A percentile compares a stretch with the other conserved stretches of the same genome.
These are phyloP conservation scores for Anas platyrhynchos DNA, from an alignment of 2,113 vertebrate species.

Conservation along the genomic window DNA sequence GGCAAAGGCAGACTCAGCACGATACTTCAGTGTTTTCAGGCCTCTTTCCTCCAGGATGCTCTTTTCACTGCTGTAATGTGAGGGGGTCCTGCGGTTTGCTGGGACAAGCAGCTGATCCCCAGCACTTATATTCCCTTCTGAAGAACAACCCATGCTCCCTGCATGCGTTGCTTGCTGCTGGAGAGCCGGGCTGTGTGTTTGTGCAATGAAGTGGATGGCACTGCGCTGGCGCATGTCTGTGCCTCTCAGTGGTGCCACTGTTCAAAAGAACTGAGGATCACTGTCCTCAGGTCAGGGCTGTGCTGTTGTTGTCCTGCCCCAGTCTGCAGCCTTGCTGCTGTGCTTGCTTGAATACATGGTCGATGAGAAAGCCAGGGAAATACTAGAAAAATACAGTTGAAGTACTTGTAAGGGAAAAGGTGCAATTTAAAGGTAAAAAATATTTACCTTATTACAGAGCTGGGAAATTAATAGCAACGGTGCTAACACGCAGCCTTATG, in stretches of 20 bases:
- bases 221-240: background rate
- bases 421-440: no score
- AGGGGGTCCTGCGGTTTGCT: background rate
- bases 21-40: background rate
- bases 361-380: background rate
- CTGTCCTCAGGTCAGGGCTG: constrained; percentile 27
- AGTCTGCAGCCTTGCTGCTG: background rate
- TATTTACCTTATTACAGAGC: background rate
- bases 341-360: background rate
- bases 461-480: background rate
- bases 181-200: constrained; percentile 12
- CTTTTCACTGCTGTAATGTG: background rate
- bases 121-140: background rate
- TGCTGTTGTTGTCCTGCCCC: background rate
- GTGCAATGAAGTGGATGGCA: constrained; percentile 59
- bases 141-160: background rate
- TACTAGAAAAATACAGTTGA: background rate
- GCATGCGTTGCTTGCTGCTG: background rate
- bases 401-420: background rate
- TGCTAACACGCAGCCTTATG: background rate
- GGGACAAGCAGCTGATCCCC: background rate
- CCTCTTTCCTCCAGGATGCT: background rate
- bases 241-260: constrained; percentile 41
- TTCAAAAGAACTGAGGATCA: constrained; percentile 56
- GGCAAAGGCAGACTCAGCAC: background rate